A percentile compares a stretch with the other conserved stretches of the same genome.
These are phyloP conservation scores for Caenorhabditis plicata DNA, from an alignment of 2,888 invertebrate genomes.

Conservation along the genomic window DNA sequence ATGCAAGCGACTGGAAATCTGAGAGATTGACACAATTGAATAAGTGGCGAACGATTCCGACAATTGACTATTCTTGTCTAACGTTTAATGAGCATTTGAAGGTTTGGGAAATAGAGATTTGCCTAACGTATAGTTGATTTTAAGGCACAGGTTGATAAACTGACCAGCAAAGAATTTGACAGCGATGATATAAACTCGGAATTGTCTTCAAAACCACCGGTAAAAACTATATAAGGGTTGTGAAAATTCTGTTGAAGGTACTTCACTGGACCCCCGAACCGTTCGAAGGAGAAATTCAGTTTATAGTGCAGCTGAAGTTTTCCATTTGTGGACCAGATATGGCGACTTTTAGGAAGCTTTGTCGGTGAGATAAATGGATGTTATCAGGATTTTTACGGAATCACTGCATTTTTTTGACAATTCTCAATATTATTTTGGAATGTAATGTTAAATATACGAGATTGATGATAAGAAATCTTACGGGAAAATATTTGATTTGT, in stretches of 20 bases:
- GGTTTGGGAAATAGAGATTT: conserved; percentile 1
- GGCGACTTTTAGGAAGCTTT: conserved; percentile 34
- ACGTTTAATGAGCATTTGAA: conserved; percentile 28
- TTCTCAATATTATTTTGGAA: too few species aligned
- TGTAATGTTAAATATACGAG: too few species aligned
- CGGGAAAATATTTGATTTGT: not conserved
- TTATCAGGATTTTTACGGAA: too few species aligned
- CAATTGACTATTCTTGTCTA: conserved; percentile 30
- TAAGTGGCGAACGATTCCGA: conserved; percentile 35
- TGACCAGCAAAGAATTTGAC: too few species aligned
- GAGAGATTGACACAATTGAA: conserved; percentile 32
- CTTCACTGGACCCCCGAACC: conserved; percentile 43
- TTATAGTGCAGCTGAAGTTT: conserved; percentile 37
- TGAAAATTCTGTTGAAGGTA: too few species aligned
- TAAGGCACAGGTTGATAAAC: too few species aligned
- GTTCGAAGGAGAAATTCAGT: conserved; percentile 41
- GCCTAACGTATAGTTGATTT: too few species aligned
- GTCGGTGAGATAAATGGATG: too few species aligned
- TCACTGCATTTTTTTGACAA: too few species aligned
- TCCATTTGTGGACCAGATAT: conserved; percentile 38
- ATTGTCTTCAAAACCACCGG: conserved; percentile 15
- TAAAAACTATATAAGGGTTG: too few species aligned
- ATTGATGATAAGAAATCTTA: too few species aligned
- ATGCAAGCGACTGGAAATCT: conserved; percentile 35
- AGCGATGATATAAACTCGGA: too few species aligned